These are phyloP conservation scores for Drosophila sp. DNA, from an alignment of 1,140 invertebrate species.

Conservation along the genomic window DNA sequence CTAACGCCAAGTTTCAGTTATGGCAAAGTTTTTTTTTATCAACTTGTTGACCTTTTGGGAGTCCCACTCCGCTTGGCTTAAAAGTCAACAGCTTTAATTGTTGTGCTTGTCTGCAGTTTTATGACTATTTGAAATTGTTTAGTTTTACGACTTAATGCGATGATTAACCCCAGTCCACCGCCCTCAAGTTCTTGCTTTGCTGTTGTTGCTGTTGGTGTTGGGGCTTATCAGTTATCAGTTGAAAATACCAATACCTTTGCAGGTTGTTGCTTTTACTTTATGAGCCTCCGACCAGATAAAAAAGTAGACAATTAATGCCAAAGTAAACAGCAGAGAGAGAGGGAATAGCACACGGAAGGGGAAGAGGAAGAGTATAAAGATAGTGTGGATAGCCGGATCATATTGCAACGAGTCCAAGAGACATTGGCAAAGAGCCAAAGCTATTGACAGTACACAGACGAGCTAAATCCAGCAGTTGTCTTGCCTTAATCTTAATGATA, in stretches of 20 bases:
- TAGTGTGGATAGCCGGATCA: not conserved
- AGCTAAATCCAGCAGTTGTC: constrained; percentile 5
- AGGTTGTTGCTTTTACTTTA: constrained; percentile 60
- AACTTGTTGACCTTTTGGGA: constrained; percentile 71
- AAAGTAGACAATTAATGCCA: constrained; percentile 70
- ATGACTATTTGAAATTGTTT: constrained; percentile 34
- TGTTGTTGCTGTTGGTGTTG: constrained; percentile 17
- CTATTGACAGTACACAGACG: constrained; percentile 22
- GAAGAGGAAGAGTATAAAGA: not conserved
- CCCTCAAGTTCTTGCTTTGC: too few relatives aligned
- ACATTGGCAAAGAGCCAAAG: constrained; percentile 27
- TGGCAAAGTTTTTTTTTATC: constrained; percentile 39
- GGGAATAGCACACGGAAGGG: not conserved
- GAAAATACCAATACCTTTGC: constrained; percentile 25
- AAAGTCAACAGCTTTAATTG: constrained; percentile 45
- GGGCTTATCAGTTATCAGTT: constrained; percentile 51
- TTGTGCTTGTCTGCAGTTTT: constrained; percentile 58
- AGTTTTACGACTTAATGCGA: constrained; percentile 55
- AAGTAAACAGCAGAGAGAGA: constrained; percentile 36
- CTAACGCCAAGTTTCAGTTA: constrained; percentile 34
- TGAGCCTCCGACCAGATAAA: constrained; percentile 54
- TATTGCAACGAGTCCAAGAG: constrained; percentile 1
- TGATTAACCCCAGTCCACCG: constrained; percentile 43
- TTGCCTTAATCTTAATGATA: constrained; percentile 7
- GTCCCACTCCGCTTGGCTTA: constrained; percentile 1